phyloP scores from a whole-genome alignment of 2,797 vertebrate species.

The Molossus molossus region DNA sequence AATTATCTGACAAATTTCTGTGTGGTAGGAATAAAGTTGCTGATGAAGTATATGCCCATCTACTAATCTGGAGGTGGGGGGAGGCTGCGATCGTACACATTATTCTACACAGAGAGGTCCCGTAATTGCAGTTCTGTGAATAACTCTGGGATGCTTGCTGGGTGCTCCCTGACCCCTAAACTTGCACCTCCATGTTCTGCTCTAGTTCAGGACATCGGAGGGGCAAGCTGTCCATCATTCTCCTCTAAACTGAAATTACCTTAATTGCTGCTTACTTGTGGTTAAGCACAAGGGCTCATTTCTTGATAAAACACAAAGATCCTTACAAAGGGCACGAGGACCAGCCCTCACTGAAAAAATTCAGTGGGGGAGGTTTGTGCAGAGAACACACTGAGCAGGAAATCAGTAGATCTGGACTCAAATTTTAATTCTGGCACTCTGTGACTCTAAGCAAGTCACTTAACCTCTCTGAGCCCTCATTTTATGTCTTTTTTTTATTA shows the following conservation, averaged over 20 bases:
- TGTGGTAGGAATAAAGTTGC: not conserved
- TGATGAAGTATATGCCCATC: not conserved
- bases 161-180: too few relatives aligned
- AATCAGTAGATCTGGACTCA: not conserved
- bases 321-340: not conserved
- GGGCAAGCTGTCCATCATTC: not conserved
- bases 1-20: not conserved
- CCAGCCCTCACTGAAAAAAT: not conserved
- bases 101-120: not conserved
- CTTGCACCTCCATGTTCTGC: not conserved
- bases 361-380: not conserved
- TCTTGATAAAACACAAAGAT: not conserved
- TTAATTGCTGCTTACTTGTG: not conserved
- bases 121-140: not conserved
- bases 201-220: not conserved
- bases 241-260: not conserved
- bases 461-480: not conserved
- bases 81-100: not conserved
- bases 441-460: not conserved
- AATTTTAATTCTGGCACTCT: conserved; percentile 5
- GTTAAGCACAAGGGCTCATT: not conserved
- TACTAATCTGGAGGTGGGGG: not conserved
- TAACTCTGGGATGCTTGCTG: not conserved
- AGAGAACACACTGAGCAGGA: not conserved
- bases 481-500: not conserved